Conservation (phyloP, 2,113 vertebrate species). For the Chloropsis cyanopogon region DNA sequence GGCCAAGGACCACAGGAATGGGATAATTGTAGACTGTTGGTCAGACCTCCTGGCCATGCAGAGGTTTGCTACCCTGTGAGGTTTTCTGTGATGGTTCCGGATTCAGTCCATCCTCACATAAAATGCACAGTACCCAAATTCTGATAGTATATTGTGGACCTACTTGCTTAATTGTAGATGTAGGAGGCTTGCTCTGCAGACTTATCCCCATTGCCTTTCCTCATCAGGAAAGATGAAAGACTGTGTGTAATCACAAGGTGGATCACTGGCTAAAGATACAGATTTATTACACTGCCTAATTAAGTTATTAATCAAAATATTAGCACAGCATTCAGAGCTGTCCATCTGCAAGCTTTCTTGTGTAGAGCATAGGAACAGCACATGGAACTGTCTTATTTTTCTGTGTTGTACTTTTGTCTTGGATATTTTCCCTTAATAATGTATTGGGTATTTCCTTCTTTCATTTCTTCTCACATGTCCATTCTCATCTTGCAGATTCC, state of each 20-base stretch:
- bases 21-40: neutral
- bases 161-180: neutral
- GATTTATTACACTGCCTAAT: neutral
- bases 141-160: neutral
- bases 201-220: neutral
- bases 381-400: neutral
- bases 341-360: neutral
- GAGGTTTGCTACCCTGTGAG: neutral
- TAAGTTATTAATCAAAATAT: neutral
- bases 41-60: neutral
- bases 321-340: neutral
- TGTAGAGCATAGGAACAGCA: neutral
- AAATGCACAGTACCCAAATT: neutral
- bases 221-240: neutral
- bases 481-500: conserved; percentile 77
- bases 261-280: neutral
- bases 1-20: neutral
- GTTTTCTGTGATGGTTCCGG: neutral
- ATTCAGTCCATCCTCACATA: neutral
- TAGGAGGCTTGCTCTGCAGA: neutral
- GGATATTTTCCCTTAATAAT: neutral
- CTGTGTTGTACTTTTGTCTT: neutral
- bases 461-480: neutral
- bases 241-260: neutral
- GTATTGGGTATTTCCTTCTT: neutral